Evolutionary conservation across 2,797 vertebrate genomes (phyloP), one percentile per base, ranked within the genome.

Genomic region (Helicolenus hilgendorfi): DNA sequence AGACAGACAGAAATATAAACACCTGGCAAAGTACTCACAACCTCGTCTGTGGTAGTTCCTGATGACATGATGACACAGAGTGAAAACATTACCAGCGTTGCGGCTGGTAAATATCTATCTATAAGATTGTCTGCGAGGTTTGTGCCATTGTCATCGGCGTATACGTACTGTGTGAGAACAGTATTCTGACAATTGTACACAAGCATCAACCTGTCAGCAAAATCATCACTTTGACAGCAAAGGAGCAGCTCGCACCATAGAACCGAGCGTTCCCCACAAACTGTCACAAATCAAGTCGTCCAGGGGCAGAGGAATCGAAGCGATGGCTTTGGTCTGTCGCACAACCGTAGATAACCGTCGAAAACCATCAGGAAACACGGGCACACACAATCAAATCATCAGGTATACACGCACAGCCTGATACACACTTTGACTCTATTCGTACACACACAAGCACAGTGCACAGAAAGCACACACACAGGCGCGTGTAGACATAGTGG

Each of bases 201-300:
- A 10, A 36, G 33, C 72, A 22, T 63, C 63, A 29, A 14, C 35
- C 53, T 71, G 68, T 68, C 72, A 80, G 33, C 49, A 35, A 64
- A 71, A 64, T 49, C 49, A 62, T 65, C 14, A 53, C 26, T 65
- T 27, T 65, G 45, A 76, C 65, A 55, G 31, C 41, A 63, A 55
- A 63, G 11, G 1, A 72, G 67, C 20, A n/a, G 60, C 2, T 59
- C 0, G 56, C 62, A 22, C 8, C 1, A 22, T 10, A 10, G 22
- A 70, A 36, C 36, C 6, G 26, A 56, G 5, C 15, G 2, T 72
- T 75, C 35, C 58, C 11, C 1, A 20, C 68, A 3, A 31, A 72
- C 49, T 14, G 88, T 60, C 78, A 79, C 45, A 31, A 77, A 85
- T 79, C 76, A 72, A 64, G 68, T 55, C 4, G 2, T 24, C 31